Evolutionary conservation across 2,797 vertebrate genomes (phyloP).

Genomic region (Vultur gryphus): DNA sequence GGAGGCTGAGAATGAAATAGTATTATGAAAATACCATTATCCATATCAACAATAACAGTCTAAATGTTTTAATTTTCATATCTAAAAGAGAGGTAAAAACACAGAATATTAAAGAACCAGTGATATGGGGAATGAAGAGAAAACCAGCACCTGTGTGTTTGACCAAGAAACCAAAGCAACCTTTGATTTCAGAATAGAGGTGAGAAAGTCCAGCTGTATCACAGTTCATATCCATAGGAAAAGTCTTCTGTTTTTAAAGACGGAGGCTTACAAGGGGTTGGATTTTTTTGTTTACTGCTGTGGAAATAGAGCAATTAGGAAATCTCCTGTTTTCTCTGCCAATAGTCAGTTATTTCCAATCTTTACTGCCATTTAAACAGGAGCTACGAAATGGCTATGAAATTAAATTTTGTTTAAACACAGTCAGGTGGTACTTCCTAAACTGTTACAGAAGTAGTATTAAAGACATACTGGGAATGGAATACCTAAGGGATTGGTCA

Average conservation of each 20-base stretch:
- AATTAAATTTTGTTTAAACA: background rate
- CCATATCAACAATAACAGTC: background rate
- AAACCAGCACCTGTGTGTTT: background rate
- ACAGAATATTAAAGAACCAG: background rate
- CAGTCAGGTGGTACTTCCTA: background rate
- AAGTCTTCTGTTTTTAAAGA: background rate
- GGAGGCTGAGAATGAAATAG: background rate
- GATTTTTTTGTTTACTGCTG: background rate
- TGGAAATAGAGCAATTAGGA: background rate
- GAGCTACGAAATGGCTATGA: background rate
- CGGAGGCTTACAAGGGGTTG: background rate
- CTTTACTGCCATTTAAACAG: background rate
- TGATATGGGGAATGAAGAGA: background rate
- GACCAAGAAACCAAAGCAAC: background rate
- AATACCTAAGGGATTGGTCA: background rate
- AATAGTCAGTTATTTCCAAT: background rate
- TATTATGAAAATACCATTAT: background rate
- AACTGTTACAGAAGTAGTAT: background rate
- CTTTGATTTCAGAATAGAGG: background rate
- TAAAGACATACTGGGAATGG: background rate
- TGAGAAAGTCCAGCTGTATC: background rate
- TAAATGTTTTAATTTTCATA: background rate
- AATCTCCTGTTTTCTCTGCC: background rate
- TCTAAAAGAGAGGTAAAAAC: background rate
- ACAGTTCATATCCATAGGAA: background rate